Evolutionary conservation across 2,888 invertebrate genomes (phyloP).

Genomic region (Brachynemurus nebulosus): DNA sequence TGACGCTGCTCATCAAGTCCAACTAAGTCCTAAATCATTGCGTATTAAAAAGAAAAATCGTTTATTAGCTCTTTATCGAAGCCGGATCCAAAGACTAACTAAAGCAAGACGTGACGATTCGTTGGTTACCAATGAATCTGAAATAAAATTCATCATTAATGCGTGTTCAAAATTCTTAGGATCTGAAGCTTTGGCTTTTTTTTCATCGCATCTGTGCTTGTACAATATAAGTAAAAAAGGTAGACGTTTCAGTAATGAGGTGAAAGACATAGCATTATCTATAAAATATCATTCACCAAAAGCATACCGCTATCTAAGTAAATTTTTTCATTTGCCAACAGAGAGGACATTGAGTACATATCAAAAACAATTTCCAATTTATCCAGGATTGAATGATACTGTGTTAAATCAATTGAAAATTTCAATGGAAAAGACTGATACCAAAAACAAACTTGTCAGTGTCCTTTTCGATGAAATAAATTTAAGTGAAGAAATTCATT

Average conservation of each 20-base stretch:
- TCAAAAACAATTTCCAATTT: not conserved
- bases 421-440: not conserved
- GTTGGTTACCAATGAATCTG: not conserved
- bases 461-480: constrained; percentile 1
- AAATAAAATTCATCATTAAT: not conserved
- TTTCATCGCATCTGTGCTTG: not conserved
- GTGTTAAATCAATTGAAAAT: not conserved
- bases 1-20: not conserved
- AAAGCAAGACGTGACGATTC: not conserved
- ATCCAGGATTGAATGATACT: constrained; percentile 1
- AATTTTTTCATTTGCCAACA: not conserved
- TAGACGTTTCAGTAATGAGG: not conserved
- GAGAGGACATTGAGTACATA: not conserved
- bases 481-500: constrained; percentile 1
- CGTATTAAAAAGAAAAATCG: constrained; percentile 1
- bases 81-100: not conserved
- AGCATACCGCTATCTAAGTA: not conserved
- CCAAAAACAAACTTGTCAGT: not conserved
- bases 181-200: not conserved
- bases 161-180: not conserved
- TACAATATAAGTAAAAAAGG: not conserved
- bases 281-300: constrained; percentile 1
- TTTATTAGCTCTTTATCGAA: not conserved
- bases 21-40: not conserved
- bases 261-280: constrained; percentile 1